phyloP scores from a whole-genome alignment of 2,113 vertebrate species.

The Gasterosteus aculeatus region DNA sequence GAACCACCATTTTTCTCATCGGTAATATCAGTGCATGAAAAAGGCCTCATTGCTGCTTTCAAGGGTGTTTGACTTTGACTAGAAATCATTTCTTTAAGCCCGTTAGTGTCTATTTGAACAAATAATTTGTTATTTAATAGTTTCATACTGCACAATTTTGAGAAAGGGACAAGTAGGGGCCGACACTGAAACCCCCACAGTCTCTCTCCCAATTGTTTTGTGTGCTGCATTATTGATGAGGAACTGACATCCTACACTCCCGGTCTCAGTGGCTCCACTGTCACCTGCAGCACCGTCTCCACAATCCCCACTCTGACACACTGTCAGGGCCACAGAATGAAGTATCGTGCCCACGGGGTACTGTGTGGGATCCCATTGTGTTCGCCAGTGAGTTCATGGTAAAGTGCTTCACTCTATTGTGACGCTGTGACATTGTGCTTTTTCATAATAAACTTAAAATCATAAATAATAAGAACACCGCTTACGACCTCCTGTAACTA shows the following conservation, averaged over 20 bases:
- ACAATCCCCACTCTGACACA: constrained; percentile 11
- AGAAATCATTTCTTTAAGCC: too few species aligned
- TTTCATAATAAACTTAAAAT: too few species aligned
- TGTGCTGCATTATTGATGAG: constrained; percentile 63
- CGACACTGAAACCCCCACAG: not conserved
- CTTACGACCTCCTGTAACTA: not conserved
- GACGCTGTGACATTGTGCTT: not conserved
- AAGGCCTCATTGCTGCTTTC: not conserved
- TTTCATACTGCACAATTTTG: not conserved
- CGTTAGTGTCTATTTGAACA: not conserved
- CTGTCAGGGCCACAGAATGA: constrained; percentile 12
- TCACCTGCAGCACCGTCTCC: constrained; percentile 45
- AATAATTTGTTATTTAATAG: not conserved
- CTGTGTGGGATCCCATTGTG: not conserved
- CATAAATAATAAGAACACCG: not conserved
- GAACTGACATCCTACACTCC: constrained; percentile 59
- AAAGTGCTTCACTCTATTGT: not conserved
- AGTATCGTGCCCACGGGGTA: not conserved
- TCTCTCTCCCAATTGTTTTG: constrained; percentile 46
- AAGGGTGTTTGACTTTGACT: not conserved
- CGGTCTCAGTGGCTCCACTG: constrained; percentile 14
- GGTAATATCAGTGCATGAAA: not conserved
- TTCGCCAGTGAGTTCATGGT: not conserved
- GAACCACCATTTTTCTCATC: not conserved
- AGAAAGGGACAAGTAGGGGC: not conserved